Evolutionary conservation across 2,797 vertebrate genomes (phyloP), one percentile per base, ranked within the genome.

Genomic region (Pygocentrus nattereri): DNA sequence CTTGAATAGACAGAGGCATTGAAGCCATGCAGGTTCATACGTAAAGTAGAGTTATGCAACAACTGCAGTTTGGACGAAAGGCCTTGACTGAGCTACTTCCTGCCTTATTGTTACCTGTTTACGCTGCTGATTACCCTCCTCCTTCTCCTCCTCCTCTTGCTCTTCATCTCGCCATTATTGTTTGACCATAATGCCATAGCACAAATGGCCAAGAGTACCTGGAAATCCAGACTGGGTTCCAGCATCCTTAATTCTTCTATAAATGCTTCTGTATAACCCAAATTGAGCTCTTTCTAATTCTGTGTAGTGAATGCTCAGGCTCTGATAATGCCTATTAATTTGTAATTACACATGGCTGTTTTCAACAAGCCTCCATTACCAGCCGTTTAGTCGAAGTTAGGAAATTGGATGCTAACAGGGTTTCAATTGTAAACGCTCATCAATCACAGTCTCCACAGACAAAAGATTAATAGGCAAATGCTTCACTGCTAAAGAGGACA

Each of bases 371-470:
- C 65, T 44, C 38, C 21, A 44, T n/a, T 31, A 44, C 38, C 19
- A 68, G 21, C 19, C 21, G 4, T 67, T 38, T 67, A 68, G 65
- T 25, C 8, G 65, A 21, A 34, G 16, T 65, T 23, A 3, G 56
- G 8, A 56, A 56, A 30, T 64, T 64, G 77, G 31, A 68, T 19
- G 61, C 58, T 52, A 58, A 69, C 76, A 44, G 25, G 62, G 52
- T 21, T 56, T 56, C 21, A n/a, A 15, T n/a, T 56, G 52, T 56
- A 21, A 56, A 56, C 52, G 52, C 52, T n/a, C 52, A 56, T 56
- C 52, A 56, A 56, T 56, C 52, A 56, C 15, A 8, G 52, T n/a
- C 52, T 56, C 21, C 52, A 56, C 21, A 56, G 18, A 56, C 52
- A 56, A 52, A 19, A n/a, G 52, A 6, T 7, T 56, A 56, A 56